phyloP scores from a whole-genome alignment of 2,888 invertebrate species.

The Chironomus riparius region DNA sequence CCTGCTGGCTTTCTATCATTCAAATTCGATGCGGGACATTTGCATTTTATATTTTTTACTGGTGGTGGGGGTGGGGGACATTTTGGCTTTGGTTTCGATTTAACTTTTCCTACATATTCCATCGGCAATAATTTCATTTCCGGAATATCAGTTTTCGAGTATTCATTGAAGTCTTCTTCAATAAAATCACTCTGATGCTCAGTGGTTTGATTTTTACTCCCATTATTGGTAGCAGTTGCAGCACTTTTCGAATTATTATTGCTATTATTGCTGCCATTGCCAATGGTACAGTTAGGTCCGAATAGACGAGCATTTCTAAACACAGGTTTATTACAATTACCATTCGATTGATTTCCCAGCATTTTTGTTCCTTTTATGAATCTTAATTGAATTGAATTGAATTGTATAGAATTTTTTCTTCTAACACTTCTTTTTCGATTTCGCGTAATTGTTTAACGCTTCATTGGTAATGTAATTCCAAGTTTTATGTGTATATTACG shows the following conservation, averaged over 20 bases:
- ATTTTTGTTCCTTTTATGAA: conserved; percentile 5
- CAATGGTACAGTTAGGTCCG: conserved; percentile 1
- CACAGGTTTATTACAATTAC: background rate
- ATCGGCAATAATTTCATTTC: conserved; percentile 42
- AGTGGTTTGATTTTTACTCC: background rate
- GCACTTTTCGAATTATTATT: background rate
- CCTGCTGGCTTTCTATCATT: background rate
- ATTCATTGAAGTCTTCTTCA: conserved; percentile 36
- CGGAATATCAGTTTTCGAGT: conserved; percentile 33
- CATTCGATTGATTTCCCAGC: conserved; percentile 15
- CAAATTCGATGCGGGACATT: background rate
- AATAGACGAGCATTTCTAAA: background rate
- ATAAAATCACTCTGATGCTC: conserved; percentile 10
- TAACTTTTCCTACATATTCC: conserved; percentile 36
- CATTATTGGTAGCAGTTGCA: background rate
- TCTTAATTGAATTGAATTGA: background rate
- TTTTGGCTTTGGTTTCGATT: conserved; percentile 5
- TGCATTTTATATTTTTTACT: background rate
- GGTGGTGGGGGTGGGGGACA: conserved; percentile 9
- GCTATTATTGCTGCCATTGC: background rate
- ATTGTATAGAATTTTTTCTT: background rate
- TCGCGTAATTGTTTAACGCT: conserved; percentile 16
- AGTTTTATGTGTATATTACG: background rate
- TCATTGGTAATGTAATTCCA: conserved; percentile 2
- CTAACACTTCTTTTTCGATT: background rate